Evolutionary conservation across 2,888 invertebrate genomes (phyloP), one percentile per base, ranked within the genome.

Genomic region (Drosophila niveifrons): DNA sequence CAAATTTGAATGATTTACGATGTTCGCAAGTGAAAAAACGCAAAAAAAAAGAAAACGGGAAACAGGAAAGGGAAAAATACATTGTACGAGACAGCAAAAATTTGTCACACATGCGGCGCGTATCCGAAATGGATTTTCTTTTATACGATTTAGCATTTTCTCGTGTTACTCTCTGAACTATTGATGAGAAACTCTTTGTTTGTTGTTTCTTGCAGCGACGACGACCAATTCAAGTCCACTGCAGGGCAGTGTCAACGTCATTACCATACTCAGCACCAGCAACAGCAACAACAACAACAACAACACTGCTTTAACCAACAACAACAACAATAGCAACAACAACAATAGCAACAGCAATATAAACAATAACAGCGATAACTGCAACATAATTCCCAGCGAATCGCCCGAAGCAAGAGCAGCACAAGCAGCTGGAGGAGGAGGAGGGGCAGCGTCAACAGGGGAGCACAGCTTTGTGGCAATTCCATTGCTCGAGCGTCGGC

Each of bases 1-100:
- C 56, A 75, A 77, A 75, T 78, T 64, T 43, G 52, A 78, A 68
- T 80, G 81, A 81, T 81, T 84, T 78, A 84, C 63, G 64, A 68
- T 55, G 71, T 62, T 59, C 39, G 59, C 63, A 64, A 82, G 59
- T 48, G 62, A 18, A 63, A 47, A 44, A 13, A 9, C n/a, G n/a
- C n/a, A 8, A 23, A 43, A 50, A 0, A 3, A 9, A 31, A 1
- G 10, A 44, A 6, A 2, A 6, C 17, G n/a, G n/a, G n/a, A n/a
- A 23, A 29, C 43, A 51, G n/a, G n/a, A 41, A 3, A 4, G 17
- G 18, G 7, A 10, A 34, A 53, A 43, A 51, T 53, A 47, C 55
- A 67, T 58, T 74, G 68, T 58, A 73, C 23, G 63, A 55, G 47
- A 68, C 55, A 64, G 65, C 75, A 63, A 56, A 75, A 82, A 75